Evolutionary conservation across 2,797 vertebrate species (phyloP).

Genomic region (Labroides dimidiatus): DNA sequence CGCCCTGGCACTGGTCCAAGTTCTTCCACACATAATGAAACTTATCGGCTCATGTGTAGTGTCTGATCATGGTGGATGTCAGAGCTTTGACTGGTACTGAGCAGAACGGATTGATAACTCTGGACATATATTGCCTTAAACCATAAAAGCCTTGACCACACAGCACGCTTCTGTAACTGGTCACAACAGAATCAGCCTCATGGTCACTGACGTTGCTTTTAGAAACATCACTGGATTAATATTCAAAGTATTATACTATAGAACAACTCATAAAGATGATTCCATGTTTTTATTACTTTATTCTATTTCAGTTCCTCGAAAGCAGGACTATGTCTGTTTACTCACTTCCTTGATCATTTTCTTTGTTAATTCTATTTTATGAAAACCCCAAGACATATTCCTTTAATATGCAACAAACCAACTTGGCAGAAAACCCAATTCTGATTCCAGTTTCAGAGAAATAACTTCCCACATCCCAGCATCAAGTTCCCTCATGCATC

Average conservation of each 20-base stretch:
- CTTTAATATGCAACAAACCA: background rate
- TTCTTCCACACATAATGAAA: slow-evolving; percentile 15
- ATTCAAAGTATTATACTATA: no score
- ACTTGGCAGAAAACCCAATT: background rate
- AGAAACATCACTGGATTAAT: background rate
- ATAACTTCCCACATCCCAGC: slow-evolving; percentile 5
- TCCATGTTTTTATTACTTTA: no score
- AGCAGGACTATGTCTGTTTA: no score
- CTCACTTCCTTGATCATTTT: no score
- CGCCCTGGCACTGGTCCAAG: slow-evolving; percentile 23
- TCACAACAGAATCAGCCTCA: background rate
- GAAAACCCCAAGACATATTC: background rate
- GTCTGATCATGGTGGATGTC: background rate
- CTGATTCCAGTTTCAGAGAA: background rate
- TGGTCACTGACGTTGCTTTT: background rate
- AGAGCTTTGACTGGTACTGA: background rate
- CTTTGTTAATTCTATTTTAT: no score
- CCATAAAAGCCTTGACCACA: slow-evolving; percentile 8
- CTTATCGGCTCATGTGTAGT: slow-evolving; percentile 8
- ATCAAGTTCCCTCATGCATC: background rate
- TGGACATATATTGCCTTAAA: background rate
- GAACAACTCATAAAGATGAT: no score
- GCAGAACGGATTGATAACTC: background rate
- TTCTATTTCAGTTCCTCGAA: no score
- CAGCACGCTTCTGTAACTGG: slow-evolving; percentile 8